Base-by-base conservation (phyloP, 2,888 invertebrate species). In the Hyposoter dolosus region DNA sequence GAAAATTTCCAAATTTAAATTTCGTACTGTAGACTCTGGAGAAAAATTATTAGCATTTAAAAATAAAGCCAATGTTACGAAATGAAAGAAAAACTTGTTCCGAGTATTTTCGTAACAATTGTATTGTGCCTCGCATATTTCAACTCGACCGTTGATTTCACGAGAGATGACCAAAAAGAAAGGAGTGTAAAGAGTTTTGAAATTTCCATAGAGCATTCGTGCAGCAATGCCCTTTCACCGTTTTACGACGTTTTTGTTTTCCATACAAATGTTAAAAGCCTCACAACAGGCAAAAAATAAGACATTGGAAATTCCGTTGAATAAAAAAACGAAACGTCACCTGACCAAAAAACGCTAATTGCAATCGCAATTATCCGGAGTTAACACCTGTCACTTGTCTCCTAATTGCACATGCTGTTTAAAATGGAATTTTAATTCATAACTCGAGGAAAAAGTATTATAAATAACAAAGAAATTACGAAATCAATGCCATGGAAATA, bases 401-500 rank as follows among this genome's bases (percentile, higher is more conserved):
- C 19, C 17, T 68, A 43, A 68, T 68, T 23, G 43, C 43, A 23
- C 68, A 60, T 23, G 68, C 43, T 40, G 15, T 15, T 43, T 7
- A 28, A 60, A 19, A 19, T 43, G 32, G 43, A 23, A 68, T 68
- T 43, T 68, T 23, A 43, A 68, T 68, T 43, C 12, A 68, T 15
- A 43, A 19, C 12, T 69, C 47, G 69, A 45, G 19, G 32, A 56
- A 28, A 35, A 7, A 19, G 15, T 12, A 28, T 12, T 43, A 40
- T 43, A n/a, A 32, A n/a, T 32, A 28, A 66, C 9, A 71, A 74
- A 50, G 32, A 72, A 32, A 32, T 60, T 74, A 35, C 72, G 72
- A 72, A 60, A 74, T 10, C 19, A n/a, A 50, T 71, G 6, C 9
- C 60, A 28, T 15, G 66, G 10, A 40, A 65, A 35, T 35, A 35